Evolutionary conservation across 2,797 vertebrate genomes (phyloP), one percentile per base, ranked within the genome.

Genomic region (Lithobates sylvaticus): DNA sequence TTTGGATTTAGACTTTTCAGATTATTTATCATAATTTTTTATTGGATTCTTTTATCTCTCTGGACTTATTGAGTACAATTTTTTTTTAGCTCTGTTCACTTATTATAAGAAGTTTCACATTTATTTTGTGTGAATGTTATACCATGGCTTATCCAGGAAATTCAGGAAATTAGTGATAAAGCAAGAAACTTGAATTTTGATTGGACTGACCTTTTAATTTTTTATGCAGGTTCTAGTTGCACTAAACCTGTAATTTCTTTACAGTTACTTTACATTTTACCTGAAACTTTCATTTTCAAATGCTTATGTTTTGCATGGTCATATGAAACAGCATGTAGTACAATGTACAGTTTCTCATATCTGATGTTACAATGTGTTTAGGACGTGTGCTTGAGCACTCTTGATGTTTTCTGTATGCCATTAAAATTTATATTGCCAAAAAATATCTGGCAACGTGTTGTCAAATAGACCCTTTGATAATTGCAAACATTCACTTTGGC

Each of bases 401-500:
- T 73, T 73, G 58, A 87, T 76, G n/a, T 26, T 64, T 77, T 27
- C 72, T 82, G 27, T 82, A 39, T 83, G 42, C 76, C 42, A 77
- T 83, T 83, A 77, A 71, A 39, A 27, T 64, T 65, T 27, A 36
- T 16, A 78, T 70, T 83, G 85, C 80, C 80, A 87, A 87, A 76
- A 86, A 78, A 42, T 71, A 23, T 87, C 81, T 87, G 85, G 75
- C 69, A 83, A 15, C n/a, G 36, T 54, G 36, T 78, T 83, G 81
- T 83, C 68, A 78, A 78, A 68, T 74, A 58, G 68, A 68, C 75
- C 42, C 75, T 83, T 44, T 69, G 44, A 21, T 83, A 86, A 86
- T 86, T 83, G 58, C 74, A 86, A 83, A 73, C 74, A 78, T 86
- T 76, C 79, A 72, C 26, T 83, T 78, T 78, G 81, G 81, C 75